Percentiles rank a stretch among this genome's conserved stretches.
phyloP scores from a whole-genome alignment of 2,113 vertebrate genomes.

The Sebastes fasciatus region DNA sequence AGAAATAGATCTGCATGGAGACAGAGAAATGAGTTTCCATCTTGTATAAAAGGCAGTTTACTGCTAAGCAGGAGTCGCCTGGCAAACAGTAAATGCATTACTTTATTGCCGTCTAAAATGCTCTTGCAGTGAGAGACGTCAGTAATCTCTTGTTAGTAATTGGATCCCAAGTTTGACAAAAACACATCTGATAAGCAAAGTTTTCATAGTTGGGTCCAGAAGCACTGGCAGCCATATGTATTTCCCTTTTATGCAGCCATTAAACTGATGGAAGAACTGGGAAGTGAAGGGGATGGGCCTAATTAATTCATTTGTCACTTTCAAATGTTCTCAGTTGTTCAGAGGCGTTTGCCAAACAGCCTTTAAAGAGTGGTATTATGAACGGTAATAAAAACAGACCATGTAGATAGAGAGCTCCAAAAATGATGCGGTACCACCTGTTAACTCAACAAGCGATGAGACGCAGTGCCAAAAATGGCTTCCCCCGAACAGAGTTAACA shows the following conservation, averaged over 20 bases:
- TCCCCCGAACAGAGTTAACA: constrained; percentile 24
- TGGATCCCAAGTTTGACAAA: constrained; percentile 37
- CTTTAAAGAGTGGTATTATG: constrained; percentile 55
- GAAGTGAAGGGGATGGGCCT: constrained; percentile 47
- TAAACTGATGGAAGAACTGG: constrained; percentile 58
- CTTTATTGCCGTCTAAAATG: constrained; percentile 40
- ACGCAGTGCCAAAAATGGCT: constrained; percentile 37
- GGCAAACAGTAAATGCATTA: constrained; percentile 36
- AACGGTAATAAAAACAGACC: constrained; percentile 46
- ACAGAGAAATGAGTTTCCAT: constrained; percentile 11
- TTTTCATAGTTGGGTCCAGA: constrained; percentile 48
- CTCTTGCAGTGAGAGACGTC: constrained; percentile 13
- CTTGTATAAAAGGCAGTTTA: constrained; percentile 13
- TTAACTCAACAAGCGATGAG: constrained; percentile 45
- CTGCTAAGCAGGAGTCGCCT: neutral
- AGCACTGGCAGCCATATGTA: constrained; percentile 34
- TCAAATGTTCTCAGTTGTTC: constrained; percentile 43
- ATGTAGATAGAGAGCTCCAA: constrained; percentile 40
- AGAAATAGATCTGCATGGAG: constrained; percentile 33
- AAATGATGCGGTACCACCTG: constrained; percentile 47
- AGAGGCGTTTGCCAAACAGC: constrained; percentile 55
- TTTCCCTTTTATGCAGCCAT: constrained; percentile 49
- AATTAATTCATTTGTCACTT: constrained; percentile 69
- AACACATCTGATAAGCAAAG: constrained; percentile 53
- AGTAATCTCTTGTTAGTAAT: constrained; percentile 40